Evolutionary conservation across 2,797 vertebrate genomes (phyloP).

Genomic region (Takifugu ocellatus): DNA sequence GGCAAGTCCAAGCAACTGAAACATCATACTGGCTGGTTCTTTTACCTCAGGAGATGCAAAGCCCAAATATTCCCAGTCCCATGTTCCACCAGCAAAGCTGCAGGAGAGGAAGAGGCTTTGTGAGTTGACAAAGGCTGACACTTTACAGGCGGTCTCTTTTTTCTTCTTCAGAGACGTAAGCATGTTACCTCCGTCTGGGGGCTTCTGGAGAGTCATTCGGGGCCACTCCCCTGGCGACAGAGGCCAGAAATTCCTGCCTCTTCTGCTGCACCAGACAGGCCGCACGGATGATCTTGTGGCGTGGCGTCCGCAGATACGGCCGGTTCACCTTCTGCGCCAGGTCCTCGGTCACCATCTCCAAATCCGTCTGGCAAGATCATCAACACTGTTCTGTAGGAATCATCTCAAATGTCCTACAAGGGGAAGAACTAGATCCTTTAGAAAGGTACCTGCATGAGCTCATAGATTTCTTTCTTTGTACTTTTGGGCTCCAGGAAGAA

Average conservation of each 20-base stretch:
- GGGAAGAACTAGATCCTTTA: constrained; percentile 30
- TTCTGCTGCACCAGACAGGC: constrained; percentile 98
- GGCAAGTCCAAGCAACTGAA: not conserved
- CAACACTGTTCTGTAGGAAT: too few species aligned
- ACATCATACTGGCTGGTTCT: constrained; percentile 3
- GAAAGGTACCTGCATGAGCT: constrained; percentile 93
- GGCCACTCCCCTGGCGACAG: constrained; percentile 93
- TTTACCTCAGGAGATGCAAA: constrained; percentile 98
- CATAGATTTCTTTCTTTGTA: constrained; percentile 99
- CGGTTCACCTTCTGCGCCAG: constrained; percentile 98
- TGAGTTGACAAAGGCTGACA: not conserved
- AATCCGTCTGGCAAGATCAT: constrained; percentile 82
- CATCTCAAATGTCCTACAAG: constrained; percentile 34
- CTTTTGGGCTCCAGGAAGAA: constrained; percentile 99
- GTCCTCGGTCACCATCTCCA: constrained; percentile 99
- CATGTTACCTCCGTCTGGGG: constrained; percentile 87
- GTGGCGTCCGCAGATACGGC: constrained; percentile 95
- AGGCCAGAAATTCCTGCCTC: constrained; percentile 95
- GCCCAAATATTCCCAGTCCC: constrained; percentile 99
- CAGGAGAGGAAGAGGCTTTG: constrained; percentile 39
- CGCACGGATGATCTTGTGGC: constrained; percentile 95
- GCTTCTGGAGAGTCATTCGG: constrained; percentile 96
- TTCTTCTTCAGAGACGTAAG: not conserved
- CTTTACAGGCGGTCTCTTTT: not conserved
- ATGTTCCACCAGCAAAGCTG: constrained; percentile 98